Base-by-base conservation (phyloP, 2,888 invertebrate genomes). In the Tenthredo mesomela region DNA sequence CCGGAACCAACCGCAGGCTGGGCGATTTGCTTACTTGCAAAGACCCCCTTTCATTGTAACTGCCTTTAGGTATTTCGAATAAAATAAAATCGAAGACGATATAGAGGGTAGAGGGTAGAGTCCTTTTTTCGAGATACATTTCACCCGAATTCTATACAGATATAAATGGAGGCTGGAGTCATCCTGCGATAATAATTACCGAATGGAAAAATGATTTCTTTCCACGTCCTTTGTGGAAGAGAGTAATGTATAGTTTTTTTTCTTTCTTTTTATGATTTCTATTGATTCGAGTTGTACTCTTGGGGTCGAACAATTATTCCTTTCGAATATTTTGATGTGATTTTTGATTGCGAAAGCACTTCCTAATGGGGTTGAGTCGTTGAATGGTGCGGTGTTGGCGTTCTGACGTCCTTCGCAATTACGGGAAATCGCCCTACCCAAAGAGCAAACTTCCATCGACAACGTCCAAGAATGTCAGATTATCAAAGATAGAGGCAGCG, bases 11-110 rank as follows among this genome's bases (percentile, higher is more conserved):
- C 84, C 73, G 73, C 83, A 67, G 80, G 85, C 87, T 87, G 88
- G 5, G 29, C 88, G 88, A 88, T 88, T 90, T 89, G 90, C 91
- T 91, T 89, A 89, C 88, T 86, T 86, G 87, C 82, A 84, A 87
- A 84, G 84, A 83, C 87, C 86, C 88, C 84, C 85, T 88, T 87
- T 88, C 89, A 90, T 88, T 89, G 88, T 87, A 40, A 87, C 82
- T 82, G 85, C 85, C 70, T 61, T 84, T 86, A 80, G 80, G 58
- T 87, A 89, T 89, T 89, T 88, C 87, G 86, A 89, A 88, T 87
- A 87, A 67, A 67, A 67, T 67, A 33, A 88, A 89, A 90, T 88
- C 86, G 87, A 89, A 87, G 87, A 88, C 89, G 87, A 89, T 89
- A 89, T 89, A 89, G 78, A 61, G 10, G 75, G 10, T 50, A 7